Evolutionary conservation across 2,888 invertebrate genomes (phyloP).

Genomic region (Lithophane ornitopus): DNA sequence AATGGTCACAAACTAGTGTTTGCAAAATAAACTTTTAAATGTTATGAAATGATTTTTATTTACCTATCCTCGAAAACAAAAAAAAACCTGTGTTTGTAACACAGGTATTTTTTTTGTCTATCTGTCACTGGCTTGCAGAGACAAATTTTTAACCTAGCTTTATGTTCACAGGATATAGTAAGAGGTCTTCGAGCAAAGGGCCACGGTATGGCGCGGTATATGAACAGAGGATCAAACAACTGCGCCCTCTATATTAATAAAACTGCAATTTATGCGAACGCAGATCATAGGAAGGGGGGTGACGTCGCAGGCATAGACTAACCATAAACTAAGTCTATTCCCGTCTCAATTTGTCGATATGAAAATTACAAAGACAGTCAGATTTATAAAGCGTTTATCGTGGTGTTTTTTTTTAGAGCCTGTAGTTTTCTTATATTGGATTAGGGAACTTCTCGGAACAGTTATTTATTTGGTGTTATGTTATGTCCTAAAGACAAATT

Average conservation of each 20-base stretch:
- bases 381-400: background rate
- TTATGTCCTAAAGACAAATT: too few relatives aligned
- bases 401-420: background rate
- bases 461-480: background rate
- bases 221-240: background rate
- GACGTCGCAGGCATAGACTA: too few relatives aligned
- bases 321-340: background rate
- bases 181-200: background rate
- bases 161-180: background rate
- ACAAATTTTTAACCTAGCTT: background rate
- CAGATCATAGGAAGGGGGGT: background rate
- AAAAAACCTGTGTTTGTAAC: background rate
- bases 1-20: constrained; percentile 58
- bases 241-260: background rate
- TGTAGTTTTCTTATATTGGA: background rate
- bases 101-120: too few relatives aligned
- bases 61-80: background rate
- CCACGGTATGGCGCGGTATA: background rate
- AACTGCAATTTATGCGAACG: constrained; percentile 1
- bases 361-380: background rate
- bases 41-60: constrained; percentile 32
- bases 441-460: background rate
- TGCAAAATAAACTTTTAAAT: constrained; percentile 58
- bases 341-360: background rate
- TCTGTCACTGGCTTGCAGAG: background rate